phyloP scores from a whole-genome alignment of 1,140 invertebrate species.

The Zaprionus ghesquierei region DNA sequence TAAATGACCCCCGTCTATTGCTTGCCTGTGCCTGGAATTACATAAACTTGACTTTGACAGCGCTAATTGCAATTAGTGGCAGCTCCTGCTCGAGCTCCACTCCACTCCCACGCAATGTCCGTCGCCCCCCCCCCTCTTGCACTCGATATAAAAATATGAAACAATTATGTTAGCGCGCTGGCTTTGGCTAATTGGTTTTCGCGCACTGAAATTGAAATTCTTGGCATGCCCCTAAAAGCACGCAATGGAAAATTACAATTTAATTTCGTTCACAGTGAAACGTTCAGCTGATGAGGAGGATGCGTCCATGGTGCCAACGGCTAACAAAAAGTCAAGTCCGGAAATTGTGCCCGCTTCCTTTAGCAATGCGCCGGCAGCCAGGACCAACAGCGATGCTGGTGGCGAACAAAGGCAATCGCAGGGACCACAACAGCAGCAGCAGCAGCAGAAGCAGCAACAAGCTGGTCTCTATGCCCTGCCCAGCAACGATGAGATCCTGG shows the following conservation, averaged over 20 bases:
- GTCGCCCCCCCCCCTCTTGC: too few relatives aligned
- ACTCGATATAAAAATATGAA: slow-evolving; percentile 51
- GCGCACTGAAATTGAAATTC: slow-evolving; percentile 55
- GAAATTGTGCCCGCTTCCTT: slow-evolving; percentile 78
- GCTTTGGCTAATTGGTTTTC: slow-evolving; percentile 69
- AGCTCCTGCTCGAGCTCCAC: background rate
- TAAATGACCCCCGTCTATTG: background rate
- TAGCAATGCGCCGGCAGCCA: slow-evolving; percentile 60
- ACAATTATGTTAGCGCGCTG: slow-evolving; percentile 68
- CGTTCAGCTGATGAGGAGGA: slow-evolving; percentile 37
- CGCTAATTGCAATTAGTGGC: slow-evolving; percentile 71
- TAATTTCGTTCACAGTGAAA: slow-evolving; percentile 52
- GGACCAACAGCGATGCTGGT: slow-evolving; percentile 1
- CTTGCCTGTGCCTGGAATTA: slow-evolving; percentile 27
- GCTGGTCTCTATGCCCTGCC: slow-evolving; percentile 64
- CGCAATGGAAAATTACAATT: slow-evolving; percentile 45
- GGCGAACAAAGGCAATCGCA: slow-evolving; percentile 25
- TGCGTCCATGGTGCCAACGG: slow-evolving; percentile 36
- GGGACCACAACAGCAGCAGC: slow-evolving; percentile 24
- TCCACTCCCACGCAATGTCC: too few relatives aligned
- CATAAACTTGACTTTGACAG: slow-evolving; percentile 65
- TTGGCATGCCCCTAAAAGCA: slow-evolving; percentile 30
- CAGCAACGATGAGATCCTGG: slow-evolving; percentile 72
- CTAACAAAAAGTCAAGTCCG: slow-evolving; percentile 79
- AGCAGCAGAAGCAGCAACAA: slow-evolving; percentile 34